A percentile compares a stretch with the other conserved stretches of the same genome.
phyloP scores from a whole-genome alignment of 1,140 invertebrate genomes.

The Drosophila paulistorum region DNA sequence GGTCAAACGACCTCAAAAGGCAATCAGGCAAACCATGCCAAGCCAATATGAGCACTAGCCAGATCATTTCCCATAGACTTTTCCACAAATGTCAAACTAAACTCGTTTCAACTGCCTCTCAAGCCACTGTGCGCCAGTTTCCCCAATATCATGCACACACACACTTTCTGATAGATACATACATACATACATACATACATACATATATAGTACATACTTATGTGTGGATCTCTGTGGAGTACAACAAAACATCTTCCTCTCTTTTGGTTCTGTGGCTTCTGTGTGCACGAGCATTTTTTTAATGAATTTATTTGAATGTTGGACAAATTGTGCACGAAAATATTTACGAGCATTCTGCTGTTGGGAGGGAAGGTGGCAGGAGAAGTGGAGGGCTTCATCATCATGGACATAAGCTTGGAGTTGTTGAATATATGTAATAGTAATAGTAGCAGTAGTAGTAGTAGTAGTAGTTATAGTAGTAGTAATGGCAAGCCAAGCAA shows the following conservation, averaged over 20 bases:
- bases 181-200: background rate
- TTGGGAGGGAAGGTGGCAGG: background rate
- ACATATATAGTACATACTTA: background rate
- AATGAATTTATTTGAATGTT: slow-evolving; percentile 82
- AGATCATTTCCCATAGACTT: background rate
- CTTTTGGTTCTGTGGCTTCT: slow-evolving; percentile 23
- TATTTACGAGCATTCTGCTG: slow-evolving; percentile 71
- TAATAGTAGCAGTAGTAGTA: background rate
- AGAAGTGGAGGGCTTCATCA: slow-evolving; percentile 6
- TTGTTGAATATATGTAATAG: slow-evolving; percentile 16
- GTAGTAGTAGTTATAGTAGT: background rate
- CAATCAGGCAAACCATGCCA: slow-evolving; percentile 30
- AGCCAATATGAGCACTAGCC: background rate
- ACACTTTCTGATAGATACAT: background rate
- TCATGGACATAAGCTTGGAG: slow-evolving; percentile 32
- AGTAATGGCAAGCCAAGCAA: slow-evolving; percentile 1
- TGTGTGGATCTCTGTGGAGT: slow-evolving; percentile 25
- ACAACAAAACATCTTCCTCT: slow-evolving; percentile 16
- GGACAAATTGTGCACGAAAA: slow-evolving; percentile 80
- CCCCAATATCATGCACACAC: slow-evolving; percentile 25
- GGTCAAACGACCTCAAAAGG: slow-evolving; percentile 60
- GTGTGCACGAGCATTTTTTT: slow-evolving; percentile 61
- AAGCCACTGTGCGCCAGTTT: slow-evolving; percentile 61
- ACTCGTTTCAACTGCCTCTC: slow-evolving; percentile 36
- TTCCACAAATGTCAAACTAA: slow-evolving; percentile 33